phyloP scores from a whole-genome alignment of 2,113 vertebrate genomes.

The Cyanistes caeruleus region DNA sequence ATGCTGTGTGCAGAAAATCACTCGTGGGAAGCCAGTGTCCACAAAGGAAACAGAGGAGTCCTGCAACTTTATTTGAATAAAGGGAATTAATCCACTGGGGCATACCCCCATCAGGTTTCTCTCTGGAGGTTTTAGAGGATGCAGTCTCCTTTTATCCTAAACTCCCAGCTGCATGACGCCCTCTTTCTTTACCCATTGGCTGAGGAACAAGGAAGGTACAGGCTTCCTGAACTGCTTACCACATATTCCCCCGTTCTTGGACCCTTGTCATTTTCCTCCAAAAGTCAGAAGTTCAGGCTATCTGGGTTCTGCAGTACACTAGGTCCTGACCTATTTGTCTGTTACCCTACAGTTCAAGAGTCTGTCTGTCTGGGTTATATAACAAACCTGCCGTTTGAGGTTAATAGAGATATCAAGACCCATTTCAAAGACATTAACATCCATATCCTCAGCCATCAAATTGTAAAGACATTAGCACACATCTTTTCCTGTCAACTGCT shows the following conservation, averaged over 20 bases:
- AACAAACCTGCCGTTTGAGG: neutral
- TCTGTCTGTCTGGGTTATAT: neutral
- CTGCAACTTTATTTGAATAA: neutral
- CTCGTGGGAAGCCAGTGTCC: neutral
- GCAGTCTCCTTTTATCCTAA: neutral
- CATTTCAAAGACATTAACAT: neutral
- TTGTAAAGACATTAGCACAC: neutral
- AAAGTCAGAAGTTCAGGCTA: neutral
- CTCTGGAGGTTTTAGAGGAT: neutral
- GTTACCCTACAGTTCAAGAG: neutral
- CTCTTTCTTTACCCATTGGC: neutral
- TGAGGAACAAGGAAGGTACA: neutral
- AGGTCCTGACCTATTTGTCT: neutral
- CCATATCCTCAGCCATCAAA: neutral
- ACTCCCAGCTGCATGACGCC: no score
- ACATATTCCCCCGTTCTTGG: rapidly evolving
- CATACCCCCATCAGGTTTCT: neutral
- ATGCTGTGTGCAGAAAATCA: no score
- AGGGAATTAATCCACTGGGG: neutral
- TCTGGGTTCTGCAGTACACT: neutral
- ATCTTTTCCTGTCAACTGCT: neutral
- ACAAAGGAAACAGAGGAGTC: neutral
- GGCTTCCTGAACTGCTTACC: neutral
- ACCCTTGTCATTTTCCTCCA: neutral
- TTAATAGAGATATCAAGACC: neutral